Evolutionary conservation across 2,888 invertebrate species (phyloP), one percentile per base, ranked within the genome.

Genomic region (Drosophila atroscutellata): DNA sequence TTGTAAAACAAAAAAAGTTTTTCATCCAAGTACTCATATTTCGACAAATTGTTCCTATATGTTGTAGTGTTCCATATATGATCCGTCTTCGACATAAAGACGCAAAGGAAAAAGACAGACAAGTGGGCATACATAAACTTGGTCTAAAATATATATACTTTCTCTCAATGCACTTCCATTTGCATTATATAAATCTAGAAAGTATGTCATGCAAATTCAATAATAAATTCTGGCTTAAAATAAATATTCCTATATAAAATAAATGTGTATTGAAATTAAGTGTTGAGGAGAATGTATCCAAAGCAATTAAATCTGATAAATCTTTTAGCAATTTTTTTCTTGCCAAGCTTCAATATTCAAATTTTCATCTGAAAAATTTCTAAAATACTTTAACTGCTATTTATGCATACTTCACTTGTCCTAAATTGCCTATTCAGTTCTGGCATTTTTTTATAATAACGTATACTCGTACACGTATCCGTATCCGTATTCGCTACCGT

Each of bases 321-420:
- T 47, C 34, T 34, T 34, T n/a, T 0, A 11, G 32, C 9, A 32
- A 24, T 24, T 57, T 34, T 9, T 42, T 8, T n/a, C 28, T 32
- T 57, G 26, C 13, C 24, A 69, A 36, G 30, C 72, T 61, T 75
- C 60, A 58, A 72, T 61, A 66, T 77, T 65, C 28, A 77, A 77
- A 77, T 72, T 61, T 64, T 45, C 52, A 65, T 55, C 50, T 49
- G 20, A 49, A 39, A 58, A 55, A 62, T 72, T 51, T 45, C 9
- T 56, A 13, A 58, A 65, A 66, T 77, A 54, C 56, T 45, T 64
- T 30, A 58, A 57, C 45, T 66, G 58, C 45, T 52, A 36, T 59
- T 54, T 39, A 30, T 51, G 60, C 75, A 75, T 65, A 66, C 68
- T 73, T 78, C 57, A 68, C 60, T 61, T 61, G 45, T 42, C 51